A percentile compares a stretch with the other conserved stretches of the same genome.
These are phyloP conservation scores for Halictus ligatus DNA, from an alignment of 2,888 invertebrate genomes.

Conservation along the genomic window DNA sequence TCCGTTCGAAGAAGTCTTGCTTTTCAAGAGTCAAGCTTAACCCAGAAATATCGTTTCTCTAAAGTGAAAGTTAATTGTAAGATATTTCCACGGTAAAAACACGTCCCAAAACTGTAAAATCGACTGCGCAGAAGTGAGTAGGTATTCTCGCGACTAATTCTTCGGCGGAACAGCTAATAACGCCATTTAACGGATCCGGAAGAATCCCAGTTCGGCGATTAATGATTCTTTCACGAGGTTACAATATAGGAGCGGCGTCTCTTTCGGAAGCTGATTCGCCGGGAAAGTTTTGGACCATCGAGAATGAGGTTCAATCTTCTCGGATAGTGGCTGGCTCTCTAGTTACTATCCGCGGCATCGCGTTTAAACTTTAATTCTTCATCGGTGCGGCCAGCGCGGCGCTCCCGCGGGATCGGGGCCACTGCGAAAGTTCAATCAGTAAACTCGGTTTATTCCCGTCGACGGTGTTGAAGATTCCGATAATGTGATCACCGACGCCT, in stretches of 20 bases:
- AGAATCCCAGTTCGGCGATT: background rate
- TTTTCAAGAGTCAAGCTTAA: too few relatives aligned
- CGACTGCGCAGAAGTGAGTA: too few relatives aligned
- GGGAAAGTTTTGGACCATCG: background rate
- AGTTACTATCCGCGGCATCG: background rate
- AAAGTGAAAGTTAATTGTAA: too few relatives aligned
- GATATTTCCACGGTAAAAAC: too few relatives aligned
- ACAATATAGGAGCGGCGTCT: background rate
- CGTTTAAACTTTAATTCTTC: slow-evolving; percentile 25
- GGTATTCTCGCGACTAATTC: background rate
- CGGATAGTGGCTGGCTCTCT: background rate
- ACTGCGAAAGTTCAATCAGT: slow-evolving; percentile 24
- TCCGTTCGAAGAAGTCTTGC: too few relatives aligned
- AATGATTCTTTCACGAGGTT: background rate
- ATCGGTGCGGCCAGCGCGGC: background rate
- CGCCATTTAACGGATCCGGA: background rate
- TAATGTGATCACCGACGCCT: slow-evolving; percentile 14
- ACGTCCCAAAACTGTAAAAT: too few relatives aligned
- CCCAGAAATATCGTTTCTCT: too few relatives aligned
- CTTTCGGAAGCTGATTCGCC: background rate
- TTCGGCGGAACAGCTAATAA: background rate
- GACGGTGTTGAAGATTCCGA: slow-evolving; percentile 20
- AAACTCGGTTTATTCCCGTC: background rate
- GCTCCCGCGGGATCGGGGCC: background rate
- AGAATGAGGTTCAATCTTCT: background rate